Evolutionary conservation across 2,888 invertebrate genomes (phyloP), one percentile per base, ranked within the genome.

Genomic region (Caenorhabditis japonica): DNA sequence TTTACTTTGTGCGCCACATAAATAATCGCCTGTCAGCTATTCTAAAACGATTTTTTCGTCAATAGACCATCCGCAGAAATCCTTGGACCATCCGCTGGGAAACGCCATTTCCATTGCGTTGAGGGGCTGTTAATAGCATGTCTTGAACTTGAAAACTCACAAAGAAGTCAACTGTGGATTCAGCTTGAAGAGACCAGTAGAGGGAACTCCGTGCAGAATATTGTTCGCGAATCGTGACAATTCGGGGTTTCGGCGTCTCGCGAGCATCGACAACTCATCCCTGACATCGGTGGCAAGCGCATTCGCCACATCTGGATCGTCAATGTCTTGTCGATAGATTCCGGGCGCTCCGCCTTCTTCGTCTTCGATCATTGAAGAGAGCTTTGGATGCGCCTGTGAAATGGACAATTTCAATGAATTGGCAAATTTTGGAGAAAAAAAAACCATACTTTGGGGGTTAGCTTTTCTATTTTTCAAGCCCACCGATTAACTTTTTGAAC

Each of bases 221-320:
- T 83, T 78, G 44, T 77, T 72, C 4, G 82, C 80, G 59, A 81
- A 76, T 30, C 73, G 66, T 10, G 75, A 68, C 10, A 79, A 46
- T 4, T 73, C 70, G 17, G 51, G 47, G 25, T 75, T 73, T 13
- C 80, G 66, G 10, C 79, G 46, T 62, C 77, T 80, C 13, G 75
- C 59, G 34, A 83, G 38, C 69, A 79, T 76, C 30, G 75, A 69
- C 8, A 86, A 53, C 52, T 87, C 86, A 2, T 66, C 61, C 13
- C 81, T 55, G 10, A 83, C 75, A 46, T 79, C 77, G 7, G 76
- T 75, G 25, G 81, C 75, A 12, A 82, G 39, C 1, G 84, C 84
- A 27, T 84, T 83, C 25, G 80, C 76, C 15, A 78, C 78, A 49
- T 87, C 87, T 17, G 87, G 86, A 74, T 87, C 87, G 43, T 79